These are phyloP conservation scores for Aphyosemion australe DNA, from an alignment of 2,113 vertebrate species.

Conservation along the genomic window DNA sequence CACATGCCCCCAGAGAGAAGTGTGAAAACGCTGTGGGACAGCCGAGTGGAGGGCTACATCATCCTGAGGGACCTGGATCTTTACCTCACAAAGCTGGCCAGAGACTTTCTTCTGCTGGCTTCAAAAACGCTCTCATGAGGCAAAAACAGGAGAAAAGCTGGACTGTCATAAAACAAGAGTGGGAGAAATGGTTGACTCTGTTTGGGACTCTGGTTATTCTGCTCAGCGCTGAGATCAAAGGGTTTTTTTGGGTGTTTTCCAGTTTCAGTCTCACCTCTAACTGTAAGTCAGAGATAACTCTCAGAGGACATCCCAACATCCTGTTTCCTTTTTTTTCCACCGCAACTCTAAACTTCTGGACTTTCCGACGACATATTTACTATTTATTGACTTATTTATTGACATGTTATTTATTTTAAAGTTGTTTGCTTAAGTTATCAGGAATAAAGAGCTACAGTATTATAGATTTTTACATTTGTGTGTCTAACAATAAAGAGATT, in stretches of 20 bases:
- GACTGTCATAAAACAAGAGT: constrained; percentile 4
- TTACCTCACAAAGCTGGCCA: constrained; percentile 75
- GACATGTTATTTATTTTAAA: constrained; percentile 69
- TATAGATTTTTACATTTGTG: constrained; percentile 44
- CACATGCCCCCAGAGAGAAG: not conserved
- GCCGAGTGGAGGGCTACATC: constrained; percentile 74
- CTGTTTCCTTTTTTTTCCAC: constrained; percentile 34
- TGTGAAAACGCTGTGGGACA: constrained; percentile 59
- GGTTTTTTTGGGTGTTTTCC: constrained; percentile 68
- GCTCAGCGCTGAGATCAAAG: constrained; percentile 8
- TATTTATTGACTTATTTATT: constrained; percentile 78
- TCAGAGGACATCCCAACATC: constrained; percentile 46
- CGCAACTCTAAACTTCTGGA: constrained; percentile 41
- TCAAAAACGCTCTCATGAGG: constrained; percentile 37
- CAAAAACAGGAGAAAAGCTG: constrained; percentile 1
- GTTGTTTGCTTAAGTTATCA: constrained; percentile 53
- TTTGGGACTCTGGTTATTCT: constrained; percentile 1
- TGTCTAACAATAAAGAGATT: constrained; percentile 64
- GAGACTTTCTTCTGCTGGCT: constrained; percentile 75
- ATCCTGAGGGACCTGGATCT: constrained; percentile 77
- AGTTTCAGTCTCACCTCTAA: constrained; percentile 63
- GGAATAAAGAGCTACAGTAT: constrained; percentile 38
- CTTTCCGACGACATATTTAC: constrained; percentile 66
- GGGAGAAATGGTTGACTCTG: not conserved
- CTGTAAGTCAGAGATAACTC: constrained; percentile 32